Evolutionary conservation across 2,797 vertebrate species (phyloP), one percentile per base, ranked within the genome.

Genomic region (Oryzias dopingdopingensis): DNA sequence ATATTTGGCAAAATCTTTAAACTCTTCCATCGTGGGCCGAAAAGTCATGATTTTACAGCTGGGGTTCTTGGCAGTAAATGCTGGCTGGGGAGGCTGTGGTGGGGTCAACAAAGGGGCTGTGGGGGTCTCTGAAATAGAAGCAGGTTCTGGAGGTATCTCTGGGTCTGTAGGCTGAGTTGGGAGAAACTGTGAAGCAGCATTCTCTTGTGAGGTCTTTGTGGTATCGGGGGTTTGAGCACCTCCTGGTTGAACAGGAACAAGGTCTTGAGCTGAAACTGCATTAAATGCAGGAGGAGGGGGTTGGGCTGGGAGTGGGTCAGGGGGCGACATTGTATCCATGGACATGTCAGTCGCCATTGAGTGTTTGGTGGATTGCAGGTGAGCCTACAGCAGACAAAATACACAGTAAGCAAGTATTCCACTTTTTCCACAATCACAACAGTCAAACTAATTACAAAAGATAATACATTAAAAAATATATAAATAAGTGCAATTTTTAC

Each of bases 21-120:
- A 99, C 59, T 99, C 96, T 53, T 98, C 95, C 72, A 96, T 83
- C 5, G 95, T 96, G 20, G 97, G 97, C 3, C 92, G 89, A 62
- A 99, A 99, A 0, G 95, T 98, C 96, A 99, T 97, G 85, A 99
- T 99, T 83, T 98, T 99, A 69, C 93, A 98, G 80, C 92, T 89
- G 0, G 95, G 93, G 83, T 98, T 98, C 79, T 93, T 94, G 1
- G 91, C 84, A 2, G 65, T 70, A 52, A 48, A 22, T 76, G 91
- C 42, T 0, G 67, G 56, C 42, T 18, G 87, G 81, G 86, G 89
- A 80, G 73, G 47, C 7, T 48, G 52, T 24, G 16, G 86, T 79
- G 86, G 89, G 80, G 69, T 70, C 10, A 6, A 45, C 47, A 57
- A 42, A 15, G 67, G 48, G 10, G 32, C 16, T 0, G 48, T 26